These are phyloP conservation scores for Fistularia commersonii DNA, from an alignment of 2,797 vertebrate genomes.

Conservation along the genomic window DNA sequence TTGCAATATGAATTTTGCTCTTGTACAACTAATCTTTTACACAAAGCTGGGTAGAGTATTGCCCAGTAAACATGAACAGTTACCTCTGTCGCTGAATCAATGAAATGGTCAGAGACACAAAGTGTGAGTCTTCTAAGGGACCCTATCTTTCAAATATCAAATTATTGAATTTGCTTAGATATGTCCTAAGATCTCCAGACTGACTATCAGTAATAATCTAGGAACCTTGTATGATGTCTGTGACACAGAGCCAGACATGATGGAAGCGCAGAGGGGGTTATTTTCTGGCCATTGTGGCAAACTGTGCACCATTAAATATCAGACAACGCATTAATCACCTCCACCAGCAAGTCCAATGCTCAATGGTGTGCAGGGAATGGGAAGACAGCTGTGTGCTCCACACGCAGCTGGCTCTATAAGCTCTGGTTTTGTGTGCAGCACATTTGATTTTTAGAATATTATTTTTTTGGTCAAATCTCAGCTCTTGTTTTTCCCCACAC, in stretches of 20 bases:
- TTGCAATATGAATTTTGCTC: no score
- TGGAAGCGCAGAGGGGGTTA: conserved; percentile 1
- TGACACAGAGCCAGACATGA: not conserved
- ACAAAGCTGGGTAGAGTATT: no score
- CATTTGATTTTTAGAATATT: no score
- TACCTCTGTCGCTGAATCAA: no score
- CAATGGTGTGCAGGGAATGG: conserved; percentile 1
- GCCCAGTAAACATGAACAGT: no score
- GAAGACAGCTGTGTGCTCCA: conserved; percentile 3
- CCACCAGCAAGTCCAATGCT: not conserved
- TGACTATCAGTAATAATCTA: conserved; percentile 1
- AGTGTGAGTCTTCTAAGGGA: no score
- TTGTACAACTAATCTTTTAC: no score
- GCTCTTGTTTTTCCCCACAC: no score
- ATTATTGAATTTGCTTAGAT: not conserved
- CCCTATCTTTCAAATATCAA: not conserved
- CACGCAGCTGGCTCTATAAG: not conserved
- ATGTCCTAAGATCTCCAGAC: not conserved
- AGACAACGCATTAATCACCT: conserved; percentile 9
- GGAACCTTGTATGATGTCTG: not conserved
- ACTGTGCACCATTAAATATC: conserved; percentile 2
- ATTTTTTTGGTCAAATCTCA: no score
- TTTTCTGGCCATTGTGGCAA: not conserved
- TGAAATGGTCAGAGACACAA: no score
- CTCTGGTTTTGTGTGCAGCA: not conserved